Conservation (phyloP, 2,113 vertebrate species). For the Brachirus orientalis region DNA sequence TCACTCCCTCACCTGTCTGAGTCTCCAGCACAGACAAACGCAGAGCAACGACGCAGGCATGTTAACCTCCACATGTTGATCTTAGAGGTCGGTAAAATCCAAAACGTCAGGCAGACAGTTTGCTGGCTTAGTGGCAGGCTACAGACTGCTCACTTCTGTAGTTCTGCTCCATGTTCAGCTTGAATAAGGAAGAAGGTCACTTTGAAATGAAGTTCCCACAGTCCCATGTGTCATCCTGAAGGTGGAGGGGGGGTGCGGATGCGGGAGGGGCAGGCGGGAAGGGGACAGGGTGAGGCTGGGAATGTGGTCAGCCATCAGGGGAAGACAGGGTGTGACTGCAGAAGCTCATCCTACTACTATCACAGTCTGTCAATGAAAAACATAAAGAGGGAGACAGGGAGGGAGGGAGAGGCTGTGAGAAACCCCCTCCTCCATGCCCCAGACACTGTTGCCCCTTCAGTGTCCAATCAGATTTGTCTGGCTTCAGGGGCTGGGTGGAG, state of each 20-base stretch:
- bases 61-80: constrained; percentile 51
- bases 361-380: constrained; percentile 56
- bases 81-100: constrained; percentile 31
- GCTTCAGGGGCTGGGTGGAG: constrained; percentile 64
- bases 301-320: constrained; percentile 27
- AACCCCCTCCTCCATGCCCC: constrained; percentile 24
- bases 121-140: neutral
- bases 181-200: constrained; percentile 8
- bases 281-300: constrained; percentile 21
- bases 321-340: constrained; percentile 49
- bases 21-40: constrained; percentile 52
- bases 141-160: constrained; percentile 12
- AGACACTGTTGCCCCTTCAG: constrained; percentile 20
- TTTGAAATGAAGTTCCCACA: constrained; percentile 49
- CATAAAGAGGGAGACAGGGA: constrained; percentile 35
- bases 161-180: constrained; percentile 19
- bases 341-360: constrained; percentile 49
- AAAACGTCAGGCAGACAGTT: constrained; percentile 26
- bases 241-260: neutral
- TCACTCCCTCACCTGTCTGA: constrained; percentile 76
- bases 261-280: neutral
- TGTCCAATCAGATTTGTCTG: constrained; percentile 62
- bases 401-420: constrained; percentile 37
- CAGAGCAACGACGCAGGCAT: constrained; percentile 48
- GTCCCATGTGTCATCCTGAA: constrained; percentile 38